Evolutionary conservation across 2,797 vertebrate species (phyloP), one percentile per base, ranked within the genome.

Genomic region (Atherinosoma microstoma): DNA sequence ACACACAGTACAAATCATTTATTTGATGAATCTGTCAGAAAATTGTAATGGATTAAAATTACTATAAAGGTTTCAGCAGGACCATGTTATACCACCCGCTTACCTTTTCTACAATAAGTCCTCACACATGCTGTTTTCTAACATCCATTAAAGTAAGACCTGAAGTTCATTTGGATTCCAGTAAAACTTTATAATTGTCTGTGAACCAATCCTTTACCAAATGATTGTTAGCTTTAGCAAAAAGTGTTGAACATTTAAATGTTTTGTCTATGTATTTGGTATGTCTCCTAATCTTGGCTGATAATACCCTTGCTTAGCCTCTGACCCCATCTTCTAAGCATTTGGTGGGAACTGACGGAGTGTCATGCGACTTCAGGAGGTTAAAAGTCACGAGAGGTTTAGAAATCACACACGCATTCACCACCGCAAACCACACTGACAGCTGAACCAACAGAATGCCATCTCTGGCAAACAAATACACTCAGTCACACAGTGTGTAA

Each of bases 371-470:
- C 87, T 80, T 75, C 11, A 27, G 63, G 64, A 63, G 88, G 87
- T 91, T 86, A 85, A 68, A 83, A 80, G 88, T 86, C 85, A 66
- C 79, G 59, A 69, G 79, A 84, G 90, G 73, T 54, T 75, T 88
- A 76, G 73, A 68, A 81, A 70, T 83, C 65, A 42, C 65, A 72
- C 78, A 73, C 71, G 79, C 69, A 2, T 9, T 56, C 70, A 79
- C 58, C 56, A 58, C 59, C 64, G 51, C 79, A 88, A 76, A 69
- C 73, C 77, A 54, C 49, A 67, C 18, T 70, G 79, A 86, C 91
- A 92, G 87, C 89, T 92, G 91, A 90, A 91, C 72, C 79, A 91
- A 92, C 91, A 90, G 65, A 77, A 76, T 70, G 61, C 74, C 86
- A 70, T 82, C 78, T 66, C 79, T 76, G 77, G 69, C 69, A 72